Base-by-base conservation (phyloP, 2,888 invertebrate genomes). In the Ditylenchus weischeri region DNA sequence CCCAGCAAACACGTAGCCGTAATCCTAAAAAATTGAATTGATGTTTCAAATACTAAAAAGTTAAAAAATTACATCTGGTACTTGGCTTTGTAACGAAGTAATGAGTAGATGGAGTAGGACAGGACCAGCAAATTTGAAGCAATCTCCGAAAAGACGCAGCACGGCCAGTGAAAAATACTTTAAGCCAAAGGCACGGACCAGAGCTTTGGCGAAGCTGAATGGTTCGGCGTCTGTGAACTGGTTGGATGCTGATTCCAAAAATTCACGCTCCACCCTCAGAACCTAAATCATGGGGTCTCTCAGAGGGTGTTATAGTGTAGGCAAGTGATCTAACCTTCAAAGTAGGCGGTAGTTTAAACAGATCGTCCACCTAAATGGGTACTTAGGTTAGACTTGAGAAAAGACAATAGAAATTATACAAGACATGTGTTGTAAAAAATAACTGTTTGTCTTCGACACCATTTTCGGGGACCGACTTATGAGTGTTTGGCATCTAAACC, bases 81-180 rank as follows among this genome's bases (percentile, higher is more conserved):
- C 86, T 75, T 88, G 88, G 6, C 47, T 21, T 83, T 91, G 90
- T 69, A 92, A 89, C 82, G 89, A 92, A 35, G 87, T 86, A 1
- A 96, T 89, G 38, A 96, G 86, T 79, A 87, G 88, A 81, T 91
- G 92, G 0, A 96, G 86, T 47, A 96, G 85, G 69, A 96, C 84
- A 0, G 96, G 96, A 0, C 92, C 92, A 23, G 90, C 90, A 85
- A 96, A 96, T 0, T 90, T 90, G 3, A 90, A 87, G 79, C 88
- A 87, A 83, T 96, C 95, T 0, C 91, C 89, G 7, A 90, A 82
- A 57, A 96, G 87, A 84, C 91, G 91, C 15, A 93, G 84, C 66
- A 91, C 80, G 47, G 92, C 93, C 77, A 93, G 88, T 54, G 88
- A 87, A 82, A 92, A 92, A 85, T 92, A 93, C 81, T 91, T 89